A percentile compares a stretch with the other conserved stretches of the same genome.
phyloP scores from a whole-genome alignment of 2,113 vertebrate species.

The Petrocephalus zakoni region DNA sequence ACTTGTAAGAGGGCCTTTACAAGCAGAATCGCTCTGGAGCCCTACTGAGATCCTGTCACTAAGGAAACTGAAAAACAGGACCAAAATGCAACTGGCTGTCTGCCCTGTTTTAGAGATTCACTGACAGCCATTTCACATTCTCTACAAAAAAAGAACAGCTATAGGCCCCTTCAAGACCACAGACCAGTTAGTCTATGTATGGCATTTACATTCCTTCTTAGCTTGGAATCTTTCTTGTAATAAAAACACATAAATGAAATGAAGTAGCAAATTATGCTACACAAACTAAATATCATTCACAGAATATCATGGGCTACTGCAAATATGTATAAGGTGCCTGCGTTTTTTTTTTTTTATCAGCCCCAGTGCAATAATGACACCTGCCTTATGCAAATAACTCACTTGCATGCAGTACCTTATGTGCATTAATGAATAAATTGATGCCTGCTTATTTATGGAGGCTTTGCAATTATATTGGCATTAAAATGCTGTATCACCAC shows the following conservation, averaged over 20 bases:
- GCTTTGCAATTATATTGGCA: background rate
- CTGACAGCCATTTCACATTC: background rate
- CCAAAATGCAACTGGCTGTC: background rate
- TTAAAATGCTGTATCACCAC: background rate
- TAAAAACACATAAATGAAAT: too few species aligned
- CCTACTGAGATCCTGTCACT: background rate
- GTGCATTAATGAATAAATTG: too few species aligned
- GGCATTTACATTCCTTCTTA: too few species aligned
- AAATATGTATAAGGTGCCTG: background rate
- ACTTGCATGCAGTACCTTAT: background rate
- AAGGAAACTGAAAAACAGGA: background rate
- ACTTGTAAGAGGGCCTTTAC: background rate
- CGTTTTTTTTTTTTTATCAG: background rate
- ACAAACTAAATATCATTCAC: background rate
- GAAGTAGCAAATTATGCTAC: background rate
- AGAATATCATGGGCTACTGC: background rate
- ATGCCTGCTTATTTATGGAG: background rate
- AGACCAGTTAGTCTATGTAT: background rate
- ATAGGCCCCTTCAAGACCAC: background rate
- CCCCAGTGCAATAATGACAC: background rate
- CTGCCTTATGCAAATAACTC: background rate
- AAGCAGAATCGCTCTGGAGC: background rate
- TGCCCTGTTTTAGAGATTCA: background rate
- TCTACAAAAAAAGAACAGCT: background rate
- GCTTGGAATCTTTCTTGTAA: too few species aligned